A percentile compares a stretch with the other conserved stretches of the same genome.
Evolutionary conservation across 2,888 invertebrate genomes (phyloP).

Genomic region (Spisula subtruncata): DNA sequence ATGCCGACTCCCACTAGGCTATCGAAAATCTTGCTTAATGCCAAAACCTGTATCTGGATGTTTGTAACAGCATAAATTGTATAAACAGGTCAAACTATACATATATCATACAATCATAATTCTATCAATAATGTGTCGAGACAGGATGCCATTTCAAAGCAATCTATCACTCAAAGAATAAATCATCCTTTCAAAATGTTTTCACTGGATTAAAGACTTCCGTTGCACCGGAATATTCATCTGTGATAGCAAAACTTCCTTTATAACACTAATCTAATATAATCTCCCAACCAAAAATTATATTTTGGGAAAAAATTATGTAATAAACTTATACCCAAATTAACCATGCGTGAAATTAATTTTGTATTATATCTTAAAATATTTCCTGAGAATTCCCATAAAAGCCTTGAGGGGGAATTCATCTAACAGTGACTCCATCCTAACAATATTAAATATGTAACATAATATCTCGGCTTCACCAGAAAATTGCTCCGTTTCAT

Average conservation of each 20-base stretch:
- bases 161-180: no score
- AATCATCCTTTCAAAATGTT: no score
- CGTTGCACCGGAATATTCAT: no score
- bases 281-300: no score
- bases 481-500: not conserved
- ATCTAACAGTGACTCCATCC: not conserved
- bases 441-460: constrained; percentile 6
- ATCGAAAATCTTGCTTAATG: no score
- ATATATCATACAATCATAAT: not conserved
- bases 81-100: no score
- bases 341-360: constrained; percentile 2
- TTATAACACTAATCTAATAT: no score
- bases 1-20: no score
- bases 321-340: not conserved
- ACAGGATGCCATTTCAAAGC: not conserved
- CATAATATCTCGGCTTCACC: not conserved
- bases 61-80: no score
- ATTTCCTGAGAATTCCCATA: not conserved
- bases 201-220: no score
- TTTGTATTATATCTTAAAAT: not conserved
- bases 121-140: not conserved
- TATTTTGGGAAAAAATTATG: not conserved
- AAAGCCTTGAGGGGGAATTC: not conserved
- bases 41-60: no score
- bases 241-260: no score